These are phyloP conservation scores for Apodemia hepburni DNA, from an alignment of 2,888 invertebrate species.

Conservation along the genomic window DNA sequence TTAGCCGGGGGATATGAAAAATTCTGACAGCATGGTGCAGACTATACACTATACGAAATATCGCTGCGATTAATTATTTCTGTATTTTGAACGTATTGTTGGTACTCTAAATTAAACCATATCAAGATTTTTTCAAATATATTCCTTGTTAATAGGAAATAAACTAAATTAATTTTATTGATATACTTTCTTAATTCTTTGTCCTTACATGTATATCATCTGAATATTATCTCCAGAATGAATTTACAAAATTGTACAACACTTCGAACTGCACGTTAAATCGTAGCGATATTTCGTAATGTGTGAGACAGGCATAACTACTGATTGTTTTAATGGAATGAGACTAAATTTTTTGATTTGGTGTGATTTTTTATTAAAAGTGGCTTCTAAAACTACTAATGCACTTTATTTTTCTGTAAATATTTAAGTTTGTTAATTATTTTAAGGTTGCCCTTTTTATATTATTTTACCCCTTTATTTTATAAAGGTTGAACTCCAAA, in stretches of 20 bases:
- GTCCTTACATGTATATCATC: too few relatives aligned
- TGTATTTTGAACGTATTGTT: neutral
- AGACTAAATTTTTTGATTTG: neutral
- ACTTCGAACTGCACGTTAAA: too few relatives aligned
- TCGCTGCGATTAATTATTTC: neutral
- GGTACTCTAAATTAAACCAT: too few relatives aligned
- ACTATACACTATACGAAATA: neutral
- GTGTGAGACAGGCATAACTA: neutral
- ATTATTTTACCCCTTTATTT: too few relatives aligned
- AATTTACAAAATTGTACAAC: too few relatives aligned
- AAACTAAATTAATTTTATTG: too few relatives aligned
- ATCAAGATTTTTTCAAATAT: too few relatives aligned
- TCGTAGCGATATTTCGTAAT: neutral
- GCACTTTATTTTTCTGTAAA: neutral
- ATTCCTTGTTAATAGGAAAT: too few relatives aligned
- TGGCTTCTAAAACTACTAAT: slow-evolving; percentile 1
- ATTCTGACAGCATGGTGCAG: neutral
- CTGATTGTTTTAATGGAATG: neutral
- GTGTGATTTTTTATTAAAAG: neutral
- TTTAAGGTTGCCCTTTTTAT: too few relatives aligned
- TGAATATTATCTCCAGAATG: too few relatives aligned
- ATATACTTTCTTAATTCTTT: too few relatives aligned
- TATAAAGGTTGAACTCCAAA: too few relatives aligned
- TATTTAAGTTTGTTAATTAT: neutral
- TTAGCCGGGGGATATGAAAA: slow-evolving; percentile 30